These are phyloP conservation scores for Sceloporus tristichus DNA, from an alignment of 2,113 vertebrate species.

Conservation along the genomic window DNA sequence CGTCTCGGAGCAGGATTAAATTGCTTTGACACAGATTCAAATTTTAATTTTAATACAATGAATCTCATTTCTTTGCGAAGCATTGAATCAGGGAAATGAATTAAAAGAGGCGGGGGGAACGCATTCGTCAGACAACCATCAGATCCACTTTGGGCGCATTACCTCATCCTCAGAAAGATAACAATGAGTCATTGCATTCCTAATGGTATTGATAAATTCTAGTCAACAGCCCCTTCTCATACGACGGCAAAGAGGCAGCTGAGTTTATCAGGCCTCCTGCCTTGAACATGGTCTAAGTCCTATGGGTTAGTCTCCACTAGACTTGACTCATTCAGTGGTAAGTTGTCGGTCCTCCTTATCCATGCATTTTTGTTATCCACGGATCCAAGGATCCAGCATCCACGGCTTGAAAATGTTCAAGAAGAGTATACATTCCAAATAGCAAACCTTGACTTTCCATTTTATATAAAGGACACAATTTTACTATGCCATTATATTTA, in stretches of 20 bases:
- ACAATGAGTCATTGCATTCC: neutral
- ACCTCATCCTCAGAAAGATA: conserved; percentile 15
- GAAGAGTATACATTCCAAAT: too few relatives aligned
- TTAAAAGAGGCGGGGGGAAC: neutral
- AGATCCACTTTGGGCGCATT: neutral
- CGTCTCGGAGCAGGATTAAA: conserved; percentile 12
- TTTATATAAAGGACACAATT: too few relatives aligned
- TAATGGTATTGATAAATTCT: neutral
- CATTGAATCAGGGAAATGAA: conserved; percentile 34
- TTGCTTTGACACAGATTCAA: conserved; percentile 30
- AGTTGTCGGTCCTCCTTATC: too few relatives aligned
- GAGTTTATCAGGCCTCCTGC: neutral
- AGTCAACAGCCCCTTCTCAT: neutral
- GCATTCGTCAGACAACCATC: neutral
- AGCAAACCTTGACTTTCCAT: too few relatives aligned
- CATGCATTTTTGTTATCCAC: too few relatives aligned
- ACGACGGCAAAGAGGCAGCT: neutral
- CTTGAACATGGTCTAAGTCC: neutral
- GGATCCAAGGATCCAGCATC: too few relatives aligned
- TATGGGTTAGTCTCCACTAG: too few relatives aligned
- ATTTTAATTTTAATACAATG: conserved; percentile 41
- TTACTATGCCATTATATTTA: too few relatives aligned
- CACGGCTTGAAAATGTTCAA: too few relatives aligned
- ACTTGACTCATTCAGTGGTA: too few relatives aligned
- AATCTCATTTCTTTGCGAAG: conserved; percentile 18